phyloP scores from a whole-genome alignment of 2,797 vertebrate genomes.

The Pseudochaenichthys georgianus region DNA sequence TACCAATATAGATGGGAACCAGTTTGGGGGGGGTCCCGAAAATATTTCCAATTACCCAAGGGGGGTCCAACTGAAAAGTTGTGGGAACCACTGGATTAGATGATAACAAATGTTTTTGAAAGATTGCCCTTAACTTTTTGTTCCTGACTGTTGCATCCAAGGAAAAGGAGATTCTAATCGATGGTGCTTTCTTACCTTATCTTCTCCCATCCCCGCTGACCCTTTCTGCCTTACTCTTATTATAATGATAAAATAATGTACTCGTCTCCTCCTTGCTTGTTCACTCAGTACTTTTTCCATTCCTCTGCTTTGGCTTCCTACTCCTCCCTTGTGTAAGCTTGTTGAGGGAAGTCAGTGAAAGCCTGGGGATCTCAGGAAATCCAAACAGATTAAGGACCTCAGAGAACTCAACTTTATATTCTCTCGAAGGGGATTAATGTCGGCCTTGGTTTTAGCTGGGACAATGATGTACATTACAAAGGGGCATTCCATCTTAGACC shows the following conservation, averaged over 20 bases:
- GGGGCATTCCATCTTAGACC: conserved; percentile 36
- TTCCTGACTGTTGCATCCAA: neutral
- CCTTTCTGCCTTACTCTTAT: neutral
- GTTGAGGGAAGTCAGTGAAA: conserved; percentile 68
- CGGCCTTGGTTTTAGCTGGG: conserved; percentile 47
- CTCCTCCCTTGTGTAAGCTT: conserved; percentile 21
- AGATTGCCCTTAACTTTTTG: neutral
- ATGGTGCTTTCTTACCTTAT: conserved; percentile 15
- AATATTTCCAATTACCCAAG: no score
- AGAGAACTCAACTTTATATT: conserved; percentile 50
- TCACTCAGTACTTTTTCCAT: conserved; percentile 8
- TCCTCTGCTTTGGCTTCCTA: conserved; percentile 6
- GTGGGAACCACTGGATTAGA: neutral
- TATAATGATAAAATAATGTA: conserved; percentile 25
- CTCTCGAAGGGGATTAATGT: conserved; percentile 63
- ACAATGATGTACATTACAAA: conserved; percentile 43
- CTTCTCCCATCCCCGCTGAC: conserved; percentile 14
- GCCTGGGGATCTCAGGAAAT: conserved; percentile 68
- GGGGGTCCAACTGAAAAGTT: no score
- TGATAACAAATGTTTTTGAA: neutral
- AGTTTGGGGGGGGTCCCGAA: no score
- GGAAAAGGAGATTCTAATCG: conserved; percentile 1
- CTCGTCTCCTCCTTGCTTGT: conserved; percentile 36
- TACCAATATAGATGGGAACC: no score
- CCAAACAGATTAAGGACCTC: conserved; percentile 72